A percentile compares a stretch with the other conserved stretches of the same genome.
Evolutionary conservation across 2,113 vertebrate species (phyloP).

Genomic region (Eurystomus gularis): DNA sequence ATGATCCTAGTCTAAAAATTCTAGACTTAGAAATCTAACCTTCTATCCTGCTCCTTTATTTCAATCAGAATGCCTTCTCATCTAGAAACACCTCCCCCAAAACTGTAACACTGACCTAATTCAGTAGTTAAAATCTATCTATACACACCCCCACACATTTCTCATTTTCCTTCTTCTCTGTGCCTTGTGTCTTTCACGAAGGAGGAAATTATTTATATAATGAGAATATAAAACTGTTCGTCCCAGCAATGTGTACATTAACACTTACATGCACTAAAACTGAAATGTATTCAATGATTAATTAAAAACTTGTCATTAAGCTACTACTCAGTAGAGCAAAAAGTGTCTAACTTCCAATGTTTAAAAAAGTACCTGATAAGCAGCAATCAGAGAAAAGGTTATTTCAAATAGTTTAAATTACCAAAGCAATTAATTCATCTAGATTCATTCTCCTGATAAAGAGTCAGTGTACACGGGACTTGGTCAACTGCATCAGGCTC

Average conservation of each 20-base stretch:
- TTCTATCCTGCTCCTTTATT: not conserved
- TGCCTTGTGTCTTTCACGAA: not conserved
- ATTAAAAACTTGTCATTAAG: not conserved
- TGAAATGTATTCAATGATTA: not conserved
- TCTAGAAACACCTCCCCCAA: constrained; percentile 17
- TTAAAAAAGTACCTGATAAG: not conserved
- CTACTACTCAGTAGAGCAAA: not conserved
- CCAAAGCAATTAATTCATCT: not conserved
- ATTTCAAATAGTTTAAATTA: not conserved
- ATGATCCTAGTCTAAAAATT: not conserved
- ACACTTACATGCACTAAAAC: not conserved
- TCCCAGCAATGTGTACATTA: not conserved
- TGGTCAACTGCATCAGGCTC: not conserved
- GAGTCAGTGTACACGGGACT: not conserved
- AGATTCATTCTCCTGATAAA: not conserved
- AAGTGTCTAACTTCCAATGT: not conserved
- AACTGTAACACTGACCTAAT: constrained; percentile 59
- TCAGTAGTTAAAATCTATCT: constrained; percentile 3
- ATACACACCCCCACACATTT: not conserved
- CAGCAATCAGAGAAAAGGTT: not conserved
- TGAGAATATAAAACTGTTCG: not conserved
- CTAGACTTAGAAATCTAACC: not conserved
- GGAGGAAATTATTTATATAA: not conserved
- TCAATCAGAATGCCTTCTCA: not conserved
- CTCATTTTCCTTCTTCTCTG: not conserved